phyloP scores from a whole-genome alignment of 2,797 vertebrate genomes.

The Odontamblyopus rebecca region DNA sequence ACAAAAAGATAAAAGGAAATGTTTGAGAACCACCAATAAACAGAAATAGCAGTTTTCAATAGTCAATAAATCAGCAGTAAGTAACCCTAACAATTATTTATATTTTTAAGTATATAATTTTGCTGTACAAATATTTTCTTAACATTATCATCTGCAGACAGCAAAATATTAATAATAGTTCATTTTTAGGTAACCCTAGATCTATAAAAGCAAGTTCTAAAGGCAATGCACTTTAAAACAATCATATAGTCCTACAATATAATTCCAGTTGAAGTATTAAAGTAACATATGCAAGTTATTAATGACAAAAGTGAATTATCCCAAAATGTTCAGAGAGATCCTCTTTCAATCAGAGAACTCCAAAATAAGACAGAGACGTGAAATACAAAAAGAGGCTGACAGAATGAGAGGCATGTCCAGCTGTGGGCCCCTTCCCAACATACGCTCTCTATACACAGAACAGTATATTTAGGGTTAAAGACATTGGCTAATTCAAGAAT shows the following conservation, averaged over 20 bases:
- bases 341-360: constrained; percentile 37
- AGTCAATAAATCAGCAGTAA: background rate
- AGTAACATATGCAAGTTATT: constrained; percentile 39
- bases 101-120: background rate
- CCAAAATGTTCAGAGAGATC: constrained; percentile 54
- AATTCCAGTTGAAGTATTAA: background rate
- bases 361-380: constrained; percentile 49
- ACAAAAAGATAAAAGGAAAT: no score
- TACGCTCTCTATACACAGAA: constrained; percentile 17
- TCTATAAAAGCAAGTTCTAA: no score
- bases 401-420: constrained; percentile 63
- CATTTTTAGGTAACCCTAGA: no score
- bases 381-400: constrained; percentile 41
- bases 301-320: constrained; percentile 41
- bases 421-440: constrained; percentile 42
- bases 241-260: no score
- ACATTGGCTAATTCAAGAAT: constrained; percentile 78
- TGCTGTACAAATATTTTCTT: background rate
- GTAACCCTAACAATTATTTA: background rate
- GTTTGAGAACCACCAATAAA: background rate
- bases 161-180: no score
- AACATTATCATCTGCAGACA: no score
- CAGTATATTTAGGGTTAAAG: constrained; percentile 64
- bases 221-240: no score
- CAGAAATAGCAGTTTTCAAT: no score